A percentile compares a stretch with the other conserved stretches of the same genome.
phyloP scores from a whole-genome alignment of 1,140 invertebrate species.

The Ceratitis capitata region DNA sequence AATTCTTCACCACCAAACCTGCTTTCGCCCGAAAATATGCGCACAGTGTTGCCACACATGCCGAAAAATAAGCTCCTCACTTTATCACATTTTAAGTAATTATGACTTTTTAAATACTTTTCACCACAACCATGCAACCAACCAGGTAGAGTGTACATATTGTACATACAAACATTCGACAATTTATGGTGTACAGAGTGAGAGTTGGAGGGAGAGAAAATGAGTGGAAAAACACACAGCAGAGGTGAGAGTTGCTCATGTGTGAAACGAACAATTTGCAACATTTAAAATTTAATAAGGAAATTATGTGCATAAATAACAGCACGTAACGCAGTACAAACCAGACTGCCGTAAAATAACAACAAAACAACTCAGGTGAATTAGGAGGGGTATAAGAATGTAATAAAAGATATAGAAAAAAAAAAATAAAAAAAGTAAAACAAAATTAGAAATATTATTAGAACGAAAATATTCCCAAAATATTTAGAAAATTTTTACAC shows the following conservation, averaged over 20 bases:
- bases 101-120: constrained; percentile 29
- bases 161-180: neutral
- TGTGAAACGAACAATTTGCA: neutral
- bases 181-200: too few relatives aligned
- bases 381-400: neutral
- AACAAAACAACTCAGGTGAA: neutral
- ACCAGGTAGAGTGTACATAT: neutral
- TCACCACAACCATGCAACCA: neutral
- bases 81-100: neutral
- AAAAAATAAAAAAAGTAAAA: neutral
- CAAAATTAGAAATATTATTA: neutral
- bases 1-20: too few relatives aligned
- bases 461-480: neutral
- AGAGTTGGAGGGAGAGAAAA: neutral
- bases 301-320: constrained; percentile 2
- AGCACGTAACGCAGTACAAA: neutral
- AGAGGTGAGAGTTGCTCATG: too few relatives aligned
- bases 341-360: neutral
- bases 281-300: constrained; percentile 28
- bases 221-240: neutral
- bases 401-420: neutral
- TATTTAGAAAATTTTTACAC: neutral
- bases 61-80: neutral
- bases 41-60: neutral
- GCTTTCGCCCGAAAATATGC: neutral